These are phyloP conservation scores for Phataginus tricuspis DNA, from an alignment of 2,797 vertebrate species.

Conservation along the genomic window DNA sequence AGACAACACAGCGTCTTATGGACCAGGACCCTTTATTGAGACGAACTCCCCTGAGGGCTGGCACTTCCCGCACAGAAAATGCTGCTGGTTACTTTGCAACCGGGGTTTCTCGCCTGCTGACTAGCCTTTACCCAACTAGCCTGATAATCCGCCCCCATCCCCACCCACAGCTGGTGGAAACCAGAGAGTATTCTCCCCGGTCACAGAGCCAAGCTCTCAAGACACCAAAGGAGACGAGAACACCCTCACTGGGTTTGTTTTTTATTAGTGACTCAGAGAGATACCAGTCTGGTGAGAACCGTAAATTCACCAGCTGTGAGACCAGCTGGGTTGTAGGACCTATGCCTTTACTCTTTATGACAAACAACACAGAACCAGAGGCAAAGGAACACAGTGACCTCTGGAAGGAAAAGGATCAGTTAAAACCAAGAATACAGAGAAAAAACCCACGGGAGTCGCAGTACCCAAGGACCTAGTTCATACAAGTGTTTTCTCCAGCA, in stretches of 20 bases:
- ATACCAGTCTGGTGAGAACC: not conserved
- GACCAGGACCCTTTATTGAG: not conserved
- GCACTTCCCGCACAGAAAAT: not conserved
- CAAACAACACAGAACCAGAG: not conserved
- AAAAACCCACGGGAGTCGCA: not conserved
- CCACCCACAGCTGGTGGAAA: not conserved
- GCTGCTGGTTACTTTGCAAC: not conserved
- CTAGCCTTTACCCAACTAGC: no score
- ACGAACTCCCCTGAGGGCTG: not conserved
- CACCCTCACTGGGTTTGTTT: not conserved
- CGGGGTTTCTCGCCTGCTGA: not conserved
- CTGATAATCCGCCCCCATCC: no score
- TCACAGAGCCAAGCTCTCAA: not conserved
- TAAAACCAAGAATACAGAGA: not conserved
- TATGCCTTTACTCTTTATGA: not conserved
- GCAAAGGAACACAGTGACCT: not conserved
- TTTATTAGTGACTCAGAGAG: not conserved
- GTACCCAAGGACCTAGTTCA: not conserved
- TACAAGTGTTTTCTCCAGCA: not conserved
- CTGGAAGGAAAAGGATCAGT: not conserved
- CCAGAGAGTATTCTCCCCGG: no score
- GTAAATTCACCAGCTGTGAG: not conserved
- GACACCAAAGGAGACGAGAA: not conserved
- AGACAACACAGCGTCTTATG: not conserved
- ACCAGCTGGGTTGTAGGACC: not conserved